Base-by-base conservation (phyloP, 2,797 vertebrate genomes). In the Delichon dasypus region DNA sequence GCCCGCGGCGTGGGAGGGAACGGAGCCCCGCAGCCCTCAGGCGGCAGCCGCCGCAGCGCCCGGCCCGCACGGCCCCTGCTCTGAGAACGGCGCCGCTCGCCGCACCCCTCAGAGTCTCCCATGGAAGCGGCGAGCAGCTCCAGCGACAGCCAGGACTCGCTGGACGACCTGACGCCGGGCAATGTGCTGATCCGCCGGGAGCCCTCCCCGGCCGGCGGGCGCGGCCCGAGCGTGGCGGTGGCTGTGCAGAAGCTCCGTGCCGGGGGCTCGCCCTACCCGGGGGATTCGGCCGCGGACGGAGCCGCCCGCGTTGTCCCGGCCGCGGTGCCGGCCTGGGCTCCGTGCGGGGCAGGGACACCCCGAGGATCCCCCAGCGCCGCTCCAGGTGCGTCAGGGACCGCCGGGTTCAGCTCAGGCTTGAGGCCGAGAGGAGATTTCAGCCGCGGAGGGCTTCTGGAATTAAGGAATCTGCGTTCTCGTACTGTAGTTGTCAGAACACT, bases 161-260 rank as follows among this genome's bases (percentile, higher is more conserved):
- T 89, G 76, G 84, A 68, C 29, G 96, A 97, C 38, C 94, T 96
- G 11, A 95, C 97, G 55, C 97, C 98, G 22, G 97, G 95, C 27
- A 97, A 95, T 10, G 94, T 98, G 50, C 96, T 98, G 38, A 95
- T 98, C 58, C 96, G 76, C 26, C 36, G 36, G 36, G 36, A 38
- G 36, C 10, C 36, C 36, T 38, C 36, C 36, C 36, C 36, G 36
- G 36, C 36, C 36, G 36, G 36, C 36, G 36, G 36, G 36, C 36
- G 36, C 36, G 36, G 36, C 36, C 36, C 10, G 36, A 38, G 36
- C 36, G 36, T 38, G 36, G 36, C 36, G 36, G 36, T 38, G 36
- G 10, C 36, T 38, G 36, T 38, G 36, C 36, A 38, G 36, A 38
- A 38, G 36, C 36, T 38, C 36, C 36, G 36, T 38, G 36, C 36